Base-by-base conservation (phyloP, 2,113 vertebrate genomes). In the Astur gentilis region DNA sequence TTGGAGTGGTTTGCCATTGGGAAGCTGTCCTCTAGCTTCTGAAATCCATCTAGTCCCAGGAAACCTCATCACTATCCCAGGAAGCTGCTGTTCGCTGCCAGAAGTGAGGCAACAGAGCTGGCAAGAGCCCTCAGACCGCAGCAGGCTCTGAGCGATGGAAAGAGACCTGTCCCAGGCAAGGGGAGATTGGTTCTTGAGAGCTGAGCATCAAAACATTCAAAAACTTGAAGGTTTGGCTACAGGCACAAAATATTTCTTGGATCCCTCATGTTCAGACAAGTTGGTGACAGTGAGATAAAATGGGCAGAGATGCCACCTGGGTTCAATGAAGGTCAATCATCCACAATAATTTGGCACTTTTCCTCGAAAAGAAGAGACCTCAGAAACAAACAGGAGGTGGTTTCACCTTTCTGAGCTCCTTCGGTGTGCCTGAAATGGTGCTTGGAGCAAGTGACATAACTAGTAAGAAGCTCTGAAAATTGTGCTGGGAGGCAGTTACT, bases 321-420 rank as follows among this genome's bases (percentile, higher is more conserved):
- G 9, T 34, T 57, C 85, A 13, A 1, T 4, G 7, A 18, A 61
- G 26, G 4, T 45, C 0, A 0, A 21, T 36, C 12, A 36, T 3
- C 60, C 45, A 25, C 21, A 40, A 13, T 7, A 62, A 50, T 16
- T 4, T 23, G 16, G 25, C 50, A 8, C 7, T 64, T 72, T 23
- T 42, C 42, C 18, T 47, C 23, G 83, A 20, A 11, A 26, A 40
- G 45, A 71, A 72, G n/a, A 83, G 40, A 23, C 9, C 62, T 69
- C 36, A 16, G 64, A 34, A 54, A 58, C 6, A 78, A 69, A 29
- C 0, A 9, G 58, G 69, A 66, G 72, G 13, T 9, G 36, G 32
- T 66, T 82, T 45, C 65, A 87, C 1, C 45, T 49, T 54, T 2
- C 60, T 10, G 50, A 93, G 69, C 50, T 73, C 7, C 83, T 79